Evolutionary conservation across 2,113 vertebrate species (phyloP).

Genomic region (Lagopus leucura): DNA sequence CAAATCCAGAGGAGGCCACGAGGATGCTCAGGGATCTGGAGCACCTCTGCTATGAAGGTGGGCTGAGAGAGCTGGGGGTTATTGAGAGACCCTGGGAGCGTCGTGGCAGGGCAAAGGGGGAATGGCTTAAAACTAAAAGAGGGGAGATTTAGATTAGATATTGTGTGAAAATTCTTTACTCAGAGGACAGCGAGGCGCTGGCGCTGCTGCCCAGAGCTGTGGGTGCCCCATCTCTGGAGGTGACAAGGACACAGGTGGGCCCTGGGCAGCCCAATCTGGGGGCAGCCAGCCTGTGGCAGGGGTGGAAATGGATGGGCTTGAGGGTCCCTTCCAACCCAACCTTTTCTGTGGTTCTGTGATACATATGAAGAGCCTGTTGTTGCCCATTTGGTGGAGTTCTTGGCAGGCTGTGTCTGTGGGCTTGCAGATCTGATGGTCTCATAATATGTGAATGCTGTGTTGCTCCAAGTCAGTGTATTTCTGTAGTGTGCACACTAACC

Average conservation of each 20-base stretch:
- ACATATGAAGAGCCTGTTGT: neutral
- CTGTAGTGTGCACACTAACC: neutral
- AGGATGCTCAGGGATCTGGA: neutral
- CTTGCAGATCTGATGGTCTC: neutral
- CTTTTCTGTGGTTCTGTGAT: neutral
- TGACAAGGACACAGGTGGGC: neutral
- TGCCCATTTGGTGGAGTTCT: neutral
- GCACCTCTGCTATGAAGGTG: neutral
- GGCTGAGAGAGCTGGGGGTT: neutral
- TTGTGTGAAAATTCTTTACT: neutral
- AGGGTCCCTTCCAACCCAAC: neutral
- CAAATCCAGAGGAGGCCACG: neutral
- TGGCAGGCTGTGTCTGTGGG: rapidly evolving
- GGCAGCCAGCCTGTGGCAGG: neutral
- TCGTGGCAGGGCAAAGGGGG: neutral
- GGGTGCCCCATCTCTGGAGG: neutral
- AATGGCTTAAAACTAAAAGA: neutral
- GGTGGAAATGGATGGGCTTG: neutral
- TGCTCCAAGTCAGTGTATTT: neutral
- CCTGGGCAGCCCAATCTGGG: neutral
- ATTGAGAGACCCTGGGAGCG: neutral
- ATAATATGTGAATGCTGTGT: rapidly evolving
- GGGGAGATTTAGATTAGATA: neutral
- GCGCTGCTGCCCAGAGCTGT: neutral
- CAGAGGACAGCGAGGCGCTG: neutral